Conservation (phyloP, 35 echinoderm and acorn worm genomes). For the Ophiothrix spiculata region DNA sequence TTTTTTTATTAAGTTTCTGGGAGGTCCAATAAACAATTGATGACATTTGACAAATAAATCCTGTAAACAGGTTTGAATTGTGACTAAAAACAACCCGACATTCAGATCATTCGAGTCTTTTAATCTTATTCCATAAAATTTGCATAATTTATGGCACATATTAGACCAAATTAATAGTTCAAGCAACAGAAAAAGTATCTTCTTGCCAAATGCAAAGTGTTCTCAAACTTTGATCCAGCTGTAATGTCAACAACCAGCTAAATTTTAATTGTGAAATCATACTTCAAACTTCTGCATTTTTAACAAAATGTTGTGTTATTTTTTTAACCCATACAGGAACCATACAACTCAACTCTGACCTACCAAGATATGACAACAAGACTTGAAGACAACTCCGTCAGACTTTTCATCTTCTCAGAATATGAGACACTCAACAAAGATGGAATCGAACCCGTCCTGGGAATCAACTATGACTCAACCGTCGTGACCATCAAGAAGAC, state of each 20-base stretch:
- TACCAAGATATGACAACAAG: conserved; percentile 22
- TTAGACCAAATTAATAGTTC: not conserved
- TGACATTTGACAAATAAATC: no score
- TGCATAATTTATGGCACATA: not conserved
- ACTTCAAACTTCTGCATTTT: not conserved
- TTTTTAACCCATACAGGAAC: not conserved
- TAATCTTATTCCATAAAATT: not conserved
- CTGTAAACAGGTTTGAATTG: not conserved
- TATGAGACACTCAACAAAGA: conserved; percentile 64
- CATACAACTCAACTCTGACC: not conserved
- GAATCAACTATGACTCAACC: conserved; percentile 57
- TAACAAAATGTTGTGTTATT: not conserved
- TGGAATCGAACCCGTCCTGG: conserved; percentile 53
- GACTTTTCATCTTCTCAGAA: conserved; percentile 74
- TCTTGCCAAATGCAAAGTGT: not conserved
- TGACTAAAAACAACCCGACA: not conserved
- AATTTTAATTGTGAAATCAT: not conserved
- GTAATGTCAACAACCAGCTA: not conserved
- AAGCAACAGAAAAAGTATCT: not conserved
- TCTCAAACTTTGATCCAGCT: not conserved
- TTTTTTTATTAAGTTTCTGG: no score
- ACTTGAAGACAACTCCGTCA: conserved; percentile 58
- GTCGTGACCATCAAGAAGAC: conserved; percentile 60
- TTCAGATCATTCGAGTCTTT: not conserved
- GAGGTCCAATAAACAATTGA: no score